Base-by-base conservation (phyloP, 2,888 invertebrate species). In the Archaeoteleia sp. region DNA sequence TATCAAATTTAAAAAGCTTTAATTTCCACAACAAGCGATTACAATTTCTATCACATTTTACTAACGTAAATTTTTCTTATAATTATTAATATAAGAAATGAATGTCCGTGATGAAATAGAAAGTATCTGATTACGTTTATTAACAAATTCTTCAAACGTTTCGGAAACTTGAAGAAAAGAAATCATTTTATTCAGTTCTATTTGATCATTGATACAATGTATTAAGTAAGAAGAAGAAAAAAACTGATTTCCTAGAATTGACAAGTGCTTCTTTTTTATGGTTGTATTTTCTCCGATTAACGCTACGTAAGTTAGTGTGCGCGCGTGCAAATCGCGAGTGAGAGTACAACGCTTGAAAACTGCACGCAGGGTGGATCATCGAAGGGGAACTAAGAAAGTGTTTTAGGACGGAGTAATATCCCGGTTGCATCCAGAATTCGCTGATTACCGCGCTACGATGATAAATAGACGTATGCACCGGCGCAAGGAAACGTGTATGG, bases 301-400 rank as follows among this genome's bases (percentile, higher is more conserved):
- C 34, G 35, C 49, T 60, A 65, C 60, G 55, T 65, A 57, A 40
- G 60, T 49, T 53, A 46, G 49, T 55, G 30, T 58, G 43, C 46
- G 57, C 51, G 57, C 61, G 49, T 68, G 70, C 65, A 55, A 62
- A 62, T 62, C 54, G 70, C 54, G 58, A 68, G 68, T 68, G 68
- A 68, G 68, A 68, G 67, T 67, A 43, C 34, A 2, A 57, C 53
- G 29, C 73, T 63, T 70, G 74, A 75, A 76, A 78, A 77, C 72
- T 70, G 72, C 79, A 77, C 76, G 77, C 78, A 77, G 78, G 77
- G 78, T 78, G 68, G 77, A 61, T 76, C 79, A 79, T 76, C 80
- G 74, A 77, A 80, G 81, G 80, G 79, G 81, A 80, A 81, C 81
- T 76, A 78, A 73, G 80, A 80, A 80, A 81, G 78, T 76, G 71